Percentiles rank a stretch among this genome's conserved stretches.
Evolutionary conservation across 2,113 vertebrate genomes (phyloP).

Genomic region (Oreochromis spilurus): DNA sequence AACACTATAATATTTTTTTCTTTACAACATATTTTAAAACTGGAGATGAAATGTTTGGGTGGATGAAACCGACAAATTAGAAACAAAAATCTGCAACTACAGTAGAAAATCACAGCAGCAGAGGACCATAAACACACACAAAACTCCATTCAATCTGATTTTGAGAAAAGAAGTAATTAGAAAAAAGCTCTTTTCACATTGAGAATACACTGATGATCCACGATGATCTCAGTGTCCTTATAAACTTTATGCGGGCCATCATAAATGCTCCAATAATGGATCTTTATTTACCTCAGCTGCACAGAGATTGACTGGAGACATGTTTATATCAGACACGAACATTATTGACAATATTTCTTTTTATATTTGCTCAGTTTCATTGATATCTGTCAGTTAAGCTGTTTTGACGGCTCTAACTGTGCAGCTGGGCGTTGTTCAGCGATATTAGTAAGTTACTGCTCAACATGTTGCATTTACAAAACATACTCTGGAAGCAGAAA

Average conservation of each 20-base stretch:
- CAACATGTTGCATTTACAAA: not conserved
- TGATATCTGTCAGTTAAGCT: not conserved
- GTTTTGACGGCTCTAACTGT: not conserved
- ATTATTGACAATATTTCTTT: not conserved
- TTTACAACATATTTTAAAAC: not conserved
- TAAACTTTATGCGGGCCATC: rapidly evolving
- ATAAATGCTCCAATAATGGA: not conserved
- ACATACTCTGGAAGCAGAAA: rapidly evolving
- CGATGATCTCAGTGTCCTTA: not conserved
- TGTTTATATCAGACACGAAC: not conserved
- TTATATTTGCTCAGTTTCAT: not conserved
- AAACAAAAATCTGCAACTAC: not conserved
- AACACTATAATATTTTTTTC: not conserved
- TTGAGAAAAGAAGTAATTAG: not conserved
- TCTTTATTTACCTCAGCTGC: not conserved
- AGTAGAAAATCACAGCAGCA: rapidly evolving
- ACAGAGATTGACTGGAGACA: not conserved
- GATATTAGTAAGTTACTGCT: not conserved
- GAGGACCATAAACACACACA: rapidly evolving
- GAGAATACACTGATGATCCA: not conserved
- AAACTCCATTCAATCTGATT: not conserved
- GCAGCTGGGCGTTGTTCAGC: rapidly evolving
- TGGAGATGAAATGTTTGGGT: not conserved
- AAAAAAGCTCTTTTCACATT: not conserved
- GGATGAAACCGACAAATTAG: not conserved